Base-by-base conservation (phyloP, 2,113 vertebrate genomes). In the Notechis scutatus region DNA sequence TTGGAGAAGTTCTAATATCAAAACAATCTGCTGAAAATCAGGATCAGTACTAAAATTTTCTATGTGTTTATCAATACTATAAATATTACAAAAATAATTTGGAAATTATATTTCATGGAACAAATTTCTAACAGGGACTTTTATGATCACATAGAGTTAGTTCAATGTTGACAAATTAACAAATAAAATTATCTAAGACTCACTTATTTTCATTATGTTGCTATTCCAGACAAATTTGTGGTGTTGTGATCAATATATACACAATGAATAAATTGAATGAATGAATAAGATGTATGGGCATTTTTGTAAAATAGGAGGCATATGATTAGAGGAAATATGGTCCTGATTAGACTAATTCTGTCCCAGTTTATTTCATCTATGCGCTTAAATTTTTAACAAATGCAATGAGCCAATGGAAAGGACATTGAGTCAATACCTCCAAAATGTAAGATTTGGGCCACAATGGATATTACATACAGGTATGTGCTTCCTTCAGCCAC, bases 261-360 rank as follows among this genome's bases (percentile, higher is more conserved):
- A 95, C 93, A 69, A 5, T 5, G 93, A 94, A 88, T 29, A 69
- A 94, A 94, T 95, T 95, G 93, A 90, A 94, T 88, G 96, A 93
- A 93, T 7, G 45, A 59, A 92, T 34, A 94, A 7, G 34, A 89
- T 34, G 93, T 86, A 85, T 69, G 95, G 29, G 56, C 92, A 94
- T 74, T 59, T 61, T 23, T 91, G 89, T 69, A 57, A 89, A 12
- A 34, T 64, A 88, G 69, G 50, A 0, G 90, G 29, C 87, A 94
- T 90, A 92, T 12, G 89, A 89, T 29, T 89, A 39, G n/a, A 34
- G 50, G 54, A 69, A 52, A 54, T 54, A 54, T 56, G 24, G 34
- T 81, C 34, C 69, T 39, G 69, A 81, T 81, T 39, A 39, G n/a
- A 39, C 6, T 81, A 81, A 34, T 39, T 81, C 15, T 39, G 69